Evolutionary conservation across 2,888 invertebrate species (phyloP).

Genomic region (Psylliodes chrysocephalus): DNA sequence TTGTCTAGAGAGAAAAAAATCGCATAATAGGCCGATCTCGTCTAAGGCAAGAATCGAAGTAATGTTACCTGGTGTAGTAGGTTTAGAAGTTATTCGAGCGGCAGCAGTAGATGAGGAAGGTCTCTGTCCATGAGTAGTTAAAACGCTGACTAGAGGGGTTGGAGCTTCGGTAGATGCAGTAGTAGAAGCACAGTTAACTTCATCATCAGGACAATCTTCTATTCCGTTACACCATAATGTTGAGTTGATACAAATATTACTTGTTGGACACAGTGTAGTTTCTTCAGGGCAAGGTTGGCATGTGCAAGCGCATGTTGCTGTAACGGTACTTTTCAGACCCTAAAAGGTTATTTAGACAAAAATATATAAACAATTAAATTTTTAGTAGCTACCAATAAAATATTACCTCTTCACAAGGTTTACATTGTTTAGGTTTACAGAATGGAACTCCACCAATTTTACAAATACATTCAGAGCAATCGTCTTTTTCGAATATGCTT

Average conservation of each 20-base stretch:
- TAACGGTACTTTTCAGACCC: constrained; percentile 70
- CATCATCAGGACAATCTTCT: constrained; percentile 86
- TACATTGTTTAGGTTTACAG: constrained; percentile 77
- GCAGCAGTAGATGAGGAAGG: no score
- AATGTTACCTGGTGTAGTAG: constrained; percentile 30
- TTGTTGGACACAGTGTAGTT: constrained; percentile 77
- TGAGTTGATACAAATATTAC: constrained; percentile 76
- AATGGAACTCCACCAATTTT: constrained; percentile 76
- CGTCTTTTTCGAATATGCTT: constrained; percentile 74
- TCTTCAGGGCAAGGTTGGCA: constrained; percentile 79
- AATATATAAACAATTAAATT: no score
- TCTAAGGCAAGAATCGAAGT: no score
- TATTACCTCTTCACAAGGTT: constrained; percentile 69
- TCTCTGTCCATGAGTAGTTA: background rate
- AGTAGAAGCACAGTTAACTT: constrained; percentile 70
- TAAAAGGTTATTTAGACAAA: constrained; percentile 45
- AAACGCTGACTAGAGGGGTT: no score
- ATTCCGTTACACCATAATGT: constrained; percentile 84
- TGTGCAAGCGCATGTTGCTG: constrained; percentile 74
- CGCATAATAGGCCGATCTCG: no score
- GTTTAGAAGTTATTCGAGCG: constrained; percentile 13
- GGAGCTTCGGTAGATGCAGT: constrained; percentile 17
- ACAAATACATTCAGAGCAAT: constrained; percentile 84
- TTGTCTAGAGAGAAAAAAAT: no score
- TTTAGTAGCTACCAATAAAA: no score